phyloP scores from a whole-genome alignment of 2,113 vertebrate species.

The Sterrhoptilus dennistouni region DNA sequence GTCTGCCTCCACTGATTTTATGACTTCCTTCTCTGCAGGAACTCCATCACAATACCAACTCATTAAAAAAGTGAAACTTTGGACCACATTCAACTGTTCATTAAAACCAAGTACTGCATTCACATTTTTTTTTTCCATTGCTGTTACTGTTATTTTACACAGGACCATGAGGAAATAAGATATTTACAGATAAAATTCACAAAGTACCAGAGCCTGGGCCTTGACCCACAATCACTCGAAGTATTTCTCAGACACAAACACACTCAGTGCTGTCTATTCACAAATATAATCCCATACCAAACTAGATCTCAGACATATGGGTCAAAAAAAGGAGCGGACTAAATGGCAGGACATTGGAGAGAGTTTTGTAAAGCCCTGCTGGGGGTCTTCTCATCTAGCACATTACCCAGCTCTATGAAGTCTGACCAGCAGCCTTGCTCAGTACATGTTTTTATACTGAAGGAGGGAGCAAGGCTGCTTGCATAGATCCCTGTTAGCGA shows the following conservation, averaged over 20 bases:
- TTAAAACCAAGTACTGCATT: not conserved
- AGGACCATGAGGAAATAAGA: not conserved
- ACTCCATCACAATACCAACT: not conserved
- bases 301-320: not conserved
- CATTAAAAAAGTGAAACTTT: not conserved
- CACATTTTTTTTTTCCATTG: not conserved
- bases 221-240: not conserved
- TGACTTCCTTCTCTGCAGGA: not conserved
- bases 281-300: not conserved
- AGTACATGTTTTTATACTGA: not conserved
- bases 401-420: not conserved
- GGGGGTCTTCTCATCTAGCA: not conserved
- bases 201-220: not conserved
- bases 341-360: not conserved
- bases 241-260: not conserved
- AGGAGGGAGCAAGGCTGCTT: not conserved
- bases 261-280: not conserved
- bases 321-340: not conserved
- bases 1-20: not conserved
- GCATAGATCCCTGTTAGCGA: not conserved
- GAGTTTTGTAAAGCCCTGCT: not conserved
- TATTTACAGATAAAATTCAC: not conserved
- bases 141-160: not conserved
- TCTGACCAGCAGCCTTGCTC: not conserved
- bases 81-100: not conserved